phyloP scores from a whole-genome alignment of 2,888 invertebrate species.

The Hermaeophaga mercurialis region DNA sequence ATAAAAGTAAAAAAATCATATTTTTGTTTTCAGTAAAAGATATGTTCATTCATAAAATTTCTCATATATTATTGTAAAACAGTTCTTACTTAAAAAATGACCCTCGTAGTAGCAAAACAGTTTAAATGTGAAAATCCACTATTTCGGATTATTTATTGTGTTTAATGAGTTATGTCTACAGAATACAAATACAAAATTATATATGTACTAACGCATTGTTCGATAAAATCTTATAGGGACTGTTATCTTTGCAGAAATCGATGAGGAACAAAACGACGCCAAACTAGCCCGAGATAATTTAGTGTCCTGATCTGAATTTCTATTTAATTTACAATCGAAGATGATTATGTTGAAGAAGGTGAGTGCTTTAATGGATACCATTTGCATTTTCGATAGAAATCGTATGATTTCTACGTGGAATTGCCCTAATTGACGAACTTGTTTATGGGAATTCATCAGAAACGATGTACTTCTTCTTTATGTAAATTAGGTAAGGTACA shows the following conservation, averaged over 20 bases:
- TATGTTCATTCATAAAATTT: too few species aligned
- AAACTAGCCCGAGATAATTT: conserved; percentile 1
- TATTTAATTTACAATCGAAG: conserved; percentile 8
- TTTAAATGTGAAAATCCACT: too few species aligned
- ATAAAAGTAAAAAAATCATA: too few species aligned
- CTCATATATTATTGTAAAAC: too few species aligned
- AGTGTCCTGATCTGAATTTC: conserved; percentile 6
- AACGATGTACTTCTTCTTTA: not conserved
- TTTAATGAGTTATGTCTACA: too few species aligned
- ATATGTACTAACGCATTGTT: not conserved
- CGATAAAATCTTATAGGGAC: not conserved
- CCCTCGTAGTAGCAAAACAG: too few species aligned
- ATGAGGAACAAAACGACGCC: not conserved
- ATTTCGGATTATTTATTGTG: too few species aligned
- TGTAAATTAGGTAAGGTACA: not conserved
- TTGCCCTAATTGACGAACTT: not conserved
- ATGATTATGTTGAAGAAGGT: conserved; percentile 3
- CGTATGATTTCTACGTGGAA: conserved; percentile 1
- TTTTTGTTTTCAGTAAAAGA: too few species aligned
- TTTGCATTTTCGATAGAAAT: conserved; percentile 1
- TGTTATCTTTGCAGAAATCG: not conserved
- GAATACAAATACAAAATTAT: too few species aligned
- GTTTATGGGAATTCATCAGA: conserved; percentile 8
- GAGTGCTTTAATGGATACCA: conserved; percentile 9
- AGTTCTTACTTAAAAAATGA: too few species aligned